A percentile compares a stretch with the other conserved stretches of the same genome.
phyloP scores from a whole-genome alignment of 1,140 invertebrate species.

The Ceratosolen solmsi region DNA sequence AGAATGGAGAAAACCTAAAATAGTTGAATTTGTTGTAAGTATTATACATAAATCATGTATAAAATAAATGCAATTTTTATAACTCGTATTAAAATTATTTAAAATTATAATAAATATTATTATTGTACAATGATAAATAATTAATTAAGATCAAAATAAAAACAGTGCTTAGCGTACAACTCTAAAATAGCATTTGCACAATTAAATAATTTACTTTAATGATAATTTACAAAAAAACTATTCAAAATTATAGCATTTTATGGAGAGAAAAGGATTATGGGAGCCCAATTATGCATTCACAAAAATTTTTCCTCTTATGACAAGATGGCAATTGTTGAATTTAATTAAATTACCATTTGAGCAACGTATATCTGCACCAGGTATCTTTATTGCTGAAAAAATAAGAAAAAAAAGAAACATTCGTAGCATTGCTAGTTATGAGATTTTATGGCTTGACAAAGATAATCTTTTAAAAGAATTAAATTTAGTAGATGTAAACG shows the following conservation, averaged over 20 bases:
- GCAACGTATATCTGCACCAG: constrained; percentile 52
- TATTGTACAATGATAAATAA: not conserved
- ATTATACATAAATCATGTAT: not conserved
- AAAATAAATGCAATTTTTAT: no score
- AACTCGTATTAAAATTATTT: not conserved
- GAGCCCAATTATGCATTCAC: constrained; percentile 83
- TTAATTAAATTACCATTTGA: constrained; percentile 59
- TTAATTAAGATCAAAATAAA: not conserved
- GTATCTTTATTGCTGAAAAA: constrained; percentile 69
- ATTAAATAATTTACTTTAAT: not conserved
- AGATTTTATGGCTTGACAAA: constrained; percentile 81
- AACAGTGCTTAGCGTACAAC: no score
- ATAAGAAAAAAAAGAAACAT: constrained; percentile 78
- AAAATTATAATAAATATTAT: not conserved
- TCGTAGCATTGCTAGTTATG: constrained; percentile 79
- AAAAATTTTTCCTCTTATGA: constrained; percentile 85
- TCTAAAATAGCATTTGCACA: no score
- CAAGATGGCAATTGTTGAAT: constrained; percentile 80
- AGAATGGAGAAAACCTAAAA: constrained; percentile 79
- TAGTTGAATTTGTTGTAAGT: constrained; percentile 79
- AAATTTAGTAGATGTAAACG: constrained; percentile 72
- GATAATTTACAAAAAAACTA: not conserved
- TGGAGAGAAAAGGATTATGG: constrained; percentile 81
- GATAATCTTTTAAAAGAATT: constrained; percentile 75
- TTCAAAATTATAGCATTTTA: constrained; percentile 74